Base-by-base conservation (phyloP, 1,140 invertebrate genomes). In the Cherax quadricarinatus region DNA sequence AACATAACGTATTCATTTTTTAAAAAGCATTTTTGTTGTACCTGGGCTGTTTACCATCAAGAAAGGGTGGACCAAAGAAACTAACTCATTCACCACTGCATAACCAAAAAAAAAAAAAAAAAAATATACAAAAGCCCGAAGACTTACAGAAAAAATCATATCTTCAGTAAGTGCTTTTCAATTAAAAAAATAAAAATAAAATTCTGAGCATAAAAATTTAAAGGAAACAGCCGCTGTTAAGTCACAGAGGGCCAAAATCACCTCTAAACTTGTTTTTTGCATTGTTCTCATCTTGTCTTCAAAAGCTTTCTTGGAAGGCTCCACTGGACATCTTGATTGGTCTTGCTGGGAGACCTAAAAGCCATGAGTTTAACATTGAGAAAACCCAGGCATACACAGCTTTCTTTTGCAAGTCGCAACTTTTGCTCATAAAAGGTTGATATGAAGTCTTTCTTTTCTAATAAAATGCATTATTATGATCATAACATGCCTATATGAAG, bases 211-310 rank as follows among this genome's bases (percentile, higher is more conserved):
- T 24, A 78, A 30, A 79, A 57, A 49, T 78, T 48, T 24, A n/a
- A 78, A 85, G n/a, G 6, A 30, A 30, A 53, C 49, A 80, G 73
- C n/a, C 6, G 16, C 70, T 75, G 7, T 30, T 75, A 75, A 75
- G 24, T 75, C 24, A 75, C 70, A 75, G 70, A 78, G 57, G 60
- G 57, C 53, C 82, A 86, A 70, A 78, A 91, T 91, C 89, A 91
- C 89, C 89, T 91, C 89, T 60, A 75, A 53, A 48, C 78, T 86
- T 12, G 89, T 30, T 79, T 91, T 91, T 83, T 91, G 70, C 89
- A 91, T 48, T 30, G 60, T 78, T 91, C 86, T 91, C 89, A 91
- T 91, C 82, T 91, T 91, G 78, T 91, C 89, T 62, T 91, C 89
- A 48, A 91, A 91, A 51, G 83, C 89, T 75, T 91, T 91, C 89